Base-by-base conservation (phyloP, 2,888 invertebrate genomes). In the Tipula lateralis region DNA sequence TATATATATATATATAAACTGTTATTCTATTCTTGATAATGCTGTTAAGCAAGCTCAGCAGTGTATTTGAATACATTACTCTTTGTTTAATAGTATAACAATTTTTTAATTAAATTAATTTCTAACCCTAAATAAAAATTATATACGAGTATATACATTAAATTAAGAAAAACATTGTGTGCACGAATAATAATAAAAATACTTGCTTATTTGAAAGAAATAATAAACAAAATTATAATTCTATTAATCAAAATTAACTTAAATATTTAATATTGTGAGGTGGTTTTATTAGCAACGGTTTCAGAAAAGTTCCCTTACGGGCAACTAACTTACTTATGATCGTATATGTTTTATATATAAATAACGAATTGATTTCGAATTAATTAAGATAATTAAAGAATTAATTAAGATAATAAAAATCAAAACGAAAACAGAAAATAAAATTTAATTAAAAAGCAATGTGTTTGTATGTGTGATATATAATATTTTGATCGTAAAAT, bases 241-340 rank as follows among this genome's bases (percentile, higher is more conserved):
- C 36, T 36, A 9, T 19, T 29, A 34, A 83, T 16, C 6, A 13
- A 44, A n/a, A 44, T 4, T 44, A 44, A 44, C 2, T 44, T n/a
- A 66, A 66, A 24, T 66, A 66, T 19, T 9, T 66, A 66, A 66
- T 24, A 66, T 84, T 84, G 19, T 83, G 50, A 83, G 84, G 84
- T 86, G 87, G 87, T 86, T 86, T 86, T 24, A 24, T 85, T 89
- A 91, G 90, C 90, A 91, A 92, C 90, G 91, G 92, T 93, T 93
- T 93, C 93, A 93, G 93, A 93, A 93, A 93, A 93, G 93, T 93
- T 93, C 93, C 93, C 92, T 92, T 92, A 89, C 89, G 92, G 92
- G 92, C 92, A 92, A 92, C 92, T 92, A 92, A 92, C 92, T 91
- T 92, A 92, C 92, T 92, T 91, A 87, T 87, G 24, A 66, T 66